Conservation (phyloP, 2,113 vertebrate genomes). For the Vulpes lagopus region DNA sequence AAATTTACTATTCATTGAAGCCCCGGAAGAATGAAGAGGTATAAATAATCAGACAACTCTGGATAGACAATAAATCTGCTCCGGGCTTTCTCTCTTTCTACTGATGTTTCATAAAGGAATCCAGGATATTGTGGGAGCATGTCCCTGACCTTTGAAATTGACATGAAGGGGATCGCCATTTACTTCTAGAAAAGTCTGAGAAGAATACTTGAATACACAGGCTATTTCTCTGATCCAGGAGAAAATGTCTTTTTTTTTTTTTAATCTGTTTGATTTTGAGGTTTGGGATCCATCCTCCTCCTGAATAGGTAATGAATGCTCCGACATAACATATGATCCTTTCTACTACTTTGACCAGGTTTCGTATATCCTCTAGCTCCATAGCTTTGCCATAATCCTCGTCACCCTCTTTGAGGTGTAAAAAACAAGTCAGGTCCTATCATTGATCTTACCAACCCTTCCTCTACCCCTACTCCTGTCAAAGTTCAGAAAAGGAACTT, state of each 20-base stretch:
- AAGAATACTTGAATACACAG: background rate
- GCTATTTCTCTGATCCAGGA: background rate
- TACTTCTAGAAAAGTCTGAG: constrained; percentile 37
- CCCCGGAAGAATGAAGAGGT: constrained; percentile 46
- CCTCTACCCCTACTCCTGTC: background rate
- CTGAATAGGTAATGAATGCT: background rate
- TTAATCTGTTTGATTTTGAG: background rate
- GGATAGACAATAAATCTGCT: constrained; percentile 64
- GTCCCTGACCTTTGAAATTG: constrained; percentile 45
- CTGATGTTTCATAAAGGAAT: constrained; percentile 15
- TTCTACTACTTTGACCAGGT: background rate
- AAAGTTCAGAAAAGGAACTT: background rate
- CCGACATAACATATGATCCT: background rate
- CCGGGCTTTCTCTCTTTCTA: background rate
- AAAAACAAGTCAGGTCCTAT: background rate
- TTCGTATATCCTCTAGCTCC: background rate
- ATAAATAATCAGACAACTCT: constrained; percentile 63
- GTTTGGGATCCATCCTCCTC: background rate
- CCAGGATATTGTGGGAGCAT: background rate
- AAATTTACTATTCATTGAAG: constrained; percentile 68
- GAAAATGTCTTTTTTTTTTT: background rate
- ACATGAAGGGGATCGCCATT: background rate
- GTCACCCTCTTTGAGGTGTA: background rate
- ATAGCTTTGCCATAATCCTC: background rate
- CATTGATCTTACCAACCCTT: background rate